A percentile compares a stretch with the other conserved stretches of the same genome.
Evolutionary conservation across 2,113 vertebrate species (phyloP).

Genomic region (Rana temporaria): DNA sequence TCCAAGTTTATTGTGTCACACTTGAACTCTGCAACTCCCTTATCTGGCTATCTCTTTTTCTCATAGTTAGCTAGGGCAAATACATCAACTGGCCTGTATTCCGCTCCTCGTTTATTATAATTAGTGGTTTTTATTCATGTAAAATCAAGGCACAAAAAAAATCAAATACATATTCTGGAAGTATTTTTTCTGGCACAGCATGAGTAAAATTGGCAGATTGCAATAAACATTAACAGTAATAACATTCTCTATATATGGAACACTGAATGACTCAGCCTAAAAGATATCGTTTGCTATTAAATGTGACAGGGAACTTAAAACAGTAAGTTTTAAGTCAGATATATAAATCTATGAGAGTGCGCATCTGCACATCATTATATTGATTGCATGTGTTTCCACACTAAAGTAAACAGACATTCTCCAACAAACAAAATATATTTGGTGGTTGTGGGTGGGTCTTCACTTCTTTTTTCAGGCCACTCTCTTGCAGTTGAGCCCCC

Average conservation of each 20-base stretch:
- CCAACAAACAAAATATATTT: not conserved
- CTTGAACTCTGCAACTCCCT: not conserved
- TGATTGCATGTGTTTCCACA: not conserved
- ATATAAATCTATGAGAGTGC: not conserved
- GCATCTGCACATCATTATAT: too few species aligned
- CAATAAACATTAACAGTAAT: constrained; percentile 27
- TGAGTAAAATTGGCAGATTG: constrained; percentile 26
- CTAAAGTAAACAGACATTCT: not conserved
- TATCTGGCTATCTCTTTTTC: constrained; percentile 27
- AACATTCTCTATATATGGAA: constrained; percentile 28
- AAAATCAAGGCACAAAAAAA: not conserved
- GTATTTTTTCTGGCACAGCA: constrained; percentile 24
- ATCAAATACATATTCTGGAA: constrained; percentile 25
- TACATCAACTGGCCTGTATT: constrained; percentile 6
- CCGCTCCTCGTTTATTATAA: constrained; percentile 18
- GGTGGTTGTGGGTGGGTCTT: not conserved
- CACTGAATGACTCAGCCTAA: not conserved
- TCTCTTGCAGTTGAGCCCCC: too few species aligned
- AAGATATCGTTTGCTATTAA: not conserved
- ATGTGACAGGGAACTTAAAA: not conserved
- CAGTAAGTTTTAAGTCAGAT: not conserved
- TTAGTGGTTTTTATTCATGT: constrained; percentile 39
- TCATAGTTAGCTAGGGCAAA: constrained; percentile 13
- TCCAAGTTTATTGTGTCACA: not conserved
- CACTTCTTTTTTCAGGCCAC: too few species aligned